Percentiles rank a stretch among this genome's conserved stretches.
Conservation (phyloP, 2,888 invertebrate genomes). For the Lasioglossum leucozonium region DNA sequence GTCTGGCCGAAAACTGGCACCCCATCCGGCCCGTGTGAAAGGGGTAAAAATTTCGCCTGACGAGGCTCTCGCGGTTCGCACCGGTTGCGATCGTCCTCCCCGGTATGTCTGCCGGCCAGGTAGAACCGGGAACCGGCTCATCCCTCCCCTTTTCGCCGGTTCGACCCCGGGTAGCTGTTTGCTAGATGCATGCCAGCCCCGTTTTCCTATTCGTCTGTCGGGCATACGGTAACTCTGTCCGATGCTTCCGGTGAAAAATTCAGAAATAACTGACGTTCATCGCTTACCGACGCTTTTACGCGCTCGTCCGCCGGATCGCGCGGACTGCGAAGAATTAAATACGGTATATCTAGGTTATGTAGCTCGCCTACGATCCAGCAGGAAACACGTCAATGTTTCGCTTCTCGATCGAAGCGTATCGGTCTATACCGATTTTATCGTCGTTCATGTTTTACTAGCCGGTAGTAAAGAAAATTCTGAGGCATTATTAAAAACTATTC, state of each 20-base stretch:
- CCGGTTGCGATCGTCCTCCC: slow-evolving; percentile 30
- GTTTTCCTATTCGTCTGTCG: slow-evolving; percentile 26
- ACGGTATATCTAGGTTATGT: slow-evolving; percentile 1
- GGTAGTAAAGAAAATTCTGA: not conserved
- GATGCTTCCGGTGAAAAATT: slow-evolving; percentile 24
- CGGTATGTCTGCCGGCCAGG: slow-evolving; percentile 54
- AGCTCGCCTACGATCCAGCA: not conserved
- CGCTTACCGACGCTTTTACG: slow-evolving; percentile 7
- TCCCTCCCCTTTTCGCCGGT: slow-evolving; percentile 28
- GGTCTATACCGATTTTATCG: not conserved
- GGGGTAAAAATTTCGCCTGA: slow-evolving; percentile 69
- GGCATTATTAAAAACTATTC: not conserved
- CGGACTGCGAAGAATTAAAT: slow-evolving; percentile 7
- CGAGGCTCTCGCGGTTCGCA: slow-evolving; percentile 50
- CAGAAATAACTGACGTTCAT: slow-evolving; percentile 33
- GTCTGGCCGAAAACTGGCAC: slow-evolving; percentile 82
- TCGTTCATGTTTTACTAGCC: too few relatives aligned
- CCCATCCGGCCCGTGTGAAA: slow-evolving; percentile 72
- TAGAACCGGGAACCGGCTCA: slow-evolving; percentile 58
- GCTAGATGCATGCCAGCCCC: slow-evolving; percentile 15
- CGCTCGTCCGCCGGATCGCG: not conserved
- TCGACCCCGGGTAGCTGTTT: slow-evolving; percentile 11
- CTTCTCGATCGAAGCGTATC: not conserved
- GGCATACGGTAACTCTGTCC: slow-evolving; percentile 12
- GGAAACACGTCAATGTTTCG: not conserved